Evolutionary conservation across 1,140 invertebrate genomes (phyloP).

Genomic region (Chelonus insularis): DNA sequence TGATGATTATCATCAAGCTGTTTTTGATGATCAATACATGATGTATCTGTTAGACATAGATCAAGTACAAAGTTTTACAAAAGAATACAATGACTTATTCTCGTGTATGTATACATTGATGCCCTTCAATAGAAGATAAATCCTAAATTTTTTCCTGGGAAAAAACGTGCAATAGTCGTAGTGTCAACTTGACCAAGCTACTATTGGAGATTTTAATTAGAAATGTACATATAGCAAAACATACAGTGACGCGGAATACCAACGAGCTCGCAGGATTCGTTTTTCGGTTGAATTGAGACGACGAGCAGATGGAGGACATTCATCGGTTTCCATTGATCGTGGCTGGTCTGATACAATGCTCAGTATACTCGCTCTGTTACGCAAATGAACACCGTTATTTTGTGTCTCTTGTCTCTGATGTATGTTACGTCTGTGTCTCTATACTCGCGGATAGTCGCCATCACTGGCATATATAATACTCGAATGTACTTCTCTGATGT

Average conservation of each 20-base stretch:
- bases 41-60: too few species aligned
- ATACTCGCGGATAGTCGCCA: neutral
- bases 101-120: too few species aligned
- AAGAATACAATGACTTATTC: too few species aligned
- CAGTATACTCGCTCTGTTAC: neutral
- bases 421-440: neutral
- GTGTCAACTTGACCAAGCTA: conserved; percentile 4
- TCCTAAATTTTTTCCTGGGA: neutral
- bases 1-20: too few species aligned
- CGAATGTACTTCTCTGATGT: too few species aligned
- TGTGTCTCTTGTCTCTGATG: conserved; percentile 4
- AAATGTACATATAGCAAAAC: conserved; percentile 11
- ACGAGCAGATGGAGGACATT: conserved; percentile 32
- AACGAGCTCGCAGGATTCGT: conserved; percentile 23
- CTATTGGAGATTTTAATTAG: conserved; percentile 21
- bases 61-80: too few species aligned
- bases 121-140: too few species aligned
- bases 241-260: neutral
- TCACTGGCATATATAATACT: neutral
- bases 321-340: conserved; percentile 40
- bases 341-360: conserved; percentile 34
- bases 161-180: conserved; percentile 1
- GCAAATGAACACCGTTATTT: conserved; percentile 17
- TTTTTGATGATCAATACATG: too few species aligned
- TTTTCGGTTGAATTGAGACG: conserved; percentile 36